These are phyloP conservation scores for Microtus montanus DNA, from an alignment of 2,113 vertebrate genomes.

Conservation along the genomic window DNA sequence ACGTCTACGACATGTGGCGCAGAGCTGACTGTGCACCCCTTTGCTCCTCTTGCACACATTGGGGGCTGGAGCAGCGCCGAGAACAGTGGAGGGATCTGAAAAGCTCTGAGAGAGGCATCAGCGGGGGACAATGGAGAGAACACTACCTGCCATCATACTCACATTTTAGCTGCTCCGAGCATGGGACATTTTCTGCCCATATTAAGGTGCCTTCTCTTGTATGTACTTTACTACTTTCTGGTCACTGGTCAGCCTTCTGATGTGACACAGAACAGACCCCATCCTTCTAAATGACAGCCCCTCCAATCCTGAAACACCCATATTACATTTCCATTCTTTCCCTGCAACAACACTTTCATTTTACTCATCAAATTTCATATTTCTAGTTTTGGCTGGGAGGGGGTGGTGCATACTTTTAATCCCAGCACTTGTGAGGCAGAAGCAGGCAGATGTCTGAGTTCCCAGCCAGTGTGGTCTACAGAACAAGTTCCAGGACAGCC, in stretches of 20 bases:
- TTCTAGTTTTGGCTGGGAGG: neutral
- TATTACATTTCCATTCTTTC: neutral
- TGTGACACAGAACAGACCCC: neutral
- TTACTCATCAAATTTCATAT: conserved; percentile 30
- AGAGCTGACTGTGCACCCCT: rapidly evolving
- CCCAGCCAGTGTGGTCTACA: too few relatives aligned
- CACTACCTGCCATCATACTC: neutral
- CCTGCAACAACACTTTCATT: neutral
- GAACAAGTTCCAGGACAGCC: too few relatives aligned
- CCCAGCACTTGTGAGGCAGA: neutral
- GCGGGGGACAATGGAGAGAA: neutral
- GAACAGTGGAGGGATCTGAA: neutral
- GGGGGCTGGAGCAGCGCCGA: rapidly evolving
- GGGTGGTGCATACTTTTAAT: neutral
- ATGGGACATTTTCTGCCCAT: neutral
- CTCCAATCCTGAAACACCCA: neutral
- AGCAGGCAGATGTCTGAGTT: too few relatives aligned
- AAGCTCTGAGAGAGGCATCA: neutral
- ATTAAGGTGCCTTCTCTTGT: neutral
- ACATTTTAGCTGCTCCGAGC: neutral
- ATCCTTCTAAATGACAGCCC: neutral
- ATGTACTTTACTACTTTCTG: neutral
- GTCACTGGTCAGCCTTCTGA: neutral
- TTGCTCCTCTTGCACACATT: neutral
- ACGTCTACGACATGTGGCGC: neutral